Evolutionary conservation across 2,113 vertebrate genomes (phyloP), one percentile per base, ranked within the genome.

Genomic region (Pholis gunnellus): DNA sequence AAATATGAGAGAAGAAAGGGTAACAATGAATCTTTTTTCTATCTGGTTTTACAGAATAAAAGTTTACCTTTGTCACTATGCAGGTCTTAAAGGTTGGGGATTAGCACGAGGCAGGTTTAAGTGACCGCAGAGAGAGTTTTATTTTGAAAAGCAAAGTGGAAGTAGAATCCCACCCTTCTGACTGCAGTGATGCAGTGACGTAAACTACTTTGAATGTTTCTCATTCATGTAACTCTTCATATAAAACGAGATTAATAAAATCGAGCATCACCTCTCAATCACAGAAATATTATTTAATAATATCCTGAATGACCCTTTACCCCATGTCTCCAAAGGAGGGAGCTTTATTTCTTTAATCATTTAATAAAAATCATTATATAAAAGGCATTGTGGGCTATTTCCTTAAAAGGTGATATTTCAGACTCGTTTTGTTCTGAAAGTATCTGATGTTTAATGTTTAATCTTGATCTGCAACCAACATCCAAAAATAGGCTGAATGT

Each of bases 71-170:
- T 18, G 15, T 34, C 29, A 6, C 10, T 25, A 2, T 60, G 27
- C 57, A 18, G 27, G 10, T 56, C 13, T 29, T 59, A 27, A 27
- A 2, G 11, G 56, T 31, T 60, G 57, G 25, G 57, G 27, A 60
- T 27, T 6, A 52, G 20, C 46, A 9, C 4, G 50, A 52, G 8
- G 48, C 48, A 25, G 2, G 25, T 59, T 59, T 25, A 27, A 9
- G 14, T 29, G 50, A 57, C 36, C 36, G 67, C 67, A 79, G 20
- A 36, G 46, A 44, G 4, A 4, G 11, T 22, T 86, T 89, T 86
- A 86, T 74, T 83, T 64, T 78, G 70, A 81, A 81, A 50, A 61
- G 77, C 9, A 42, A 48, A 52, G 46, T 40, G 81, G 68, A 84
- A 82, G 60, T 40, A 5, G 5, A 42, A 0, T 67, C 59, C 22